Evolutionary conservation across 1,140 invertebrate species (phyloP).

Genomic region (Lycorma delicatula): DNA sequence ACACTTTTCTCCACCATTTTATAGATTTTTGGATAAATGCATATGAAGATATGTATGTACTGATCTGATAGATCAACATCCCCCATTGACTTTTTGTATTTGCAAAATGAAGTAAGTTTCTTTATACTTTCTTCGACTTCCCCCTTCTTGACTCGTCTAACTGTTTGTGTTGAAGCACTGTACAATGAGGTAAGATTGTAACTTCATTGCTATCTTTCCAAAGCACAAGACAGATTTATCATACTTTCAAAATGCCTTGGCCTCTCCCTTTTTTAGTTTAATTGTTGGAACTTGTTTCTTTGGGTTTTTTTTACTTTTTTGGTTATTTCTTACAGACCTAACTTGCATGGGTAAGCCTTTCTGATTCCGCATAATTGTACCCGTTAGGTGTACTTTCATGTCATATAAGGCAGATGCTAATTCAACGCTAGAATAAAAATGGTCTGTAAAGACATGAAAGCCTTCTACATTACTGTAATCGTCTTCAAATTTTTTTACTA

Average conservation of each 20-base stretch:
- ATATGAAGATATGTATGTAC: slow-evolving; percentile 10
- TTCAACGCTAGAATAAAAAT: slow-evolving; percentile 9
- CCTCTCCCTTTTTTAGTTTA: slow-evolving; percentile 4
- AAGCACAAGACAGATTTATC: neutral
- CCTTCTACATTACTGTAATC: slow-evolving; percentile 10
- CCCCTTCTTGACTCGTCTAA: neutral
- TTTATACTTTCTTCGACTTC: neutral
- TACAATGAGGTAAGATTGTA: slow-evolving; percentile 4
- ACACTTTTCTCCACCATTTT: slow-evolving; percentile 17
- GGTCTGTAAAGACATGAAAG: slow-evolving; percentile 7
- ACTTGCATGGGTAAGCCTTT: slow-evolving; percentile 7
- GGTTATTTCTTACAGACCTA: slow-evolving; percentile 3
- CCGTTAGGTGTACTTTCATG: slow-evolving; percentile 6
- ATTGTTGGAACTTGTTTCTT: neutral
- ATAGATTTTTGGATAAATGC: slow-evolving; percentile 1
- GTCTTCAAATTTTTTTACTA: slow-evolving; percentile 4
- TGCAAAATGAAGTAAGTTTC: neutral
- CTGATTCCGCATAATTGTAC: slow-evolving; percentile 2
- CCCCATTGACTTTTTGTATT: slow-evolving; percentile 6
- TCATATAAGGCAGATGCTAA: neutral
- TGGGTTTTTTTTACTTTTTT: neutral
- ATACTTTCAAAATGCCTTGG: slow-evolving; percentile 5
- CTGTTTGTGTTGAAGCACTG: neutral
- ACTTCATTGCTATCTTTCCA: slow-evolving; percentile 6
- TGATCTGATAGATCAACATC: slow-evolving; percentile 5